Base-by-base conservation (phyloP, 2,888 invertebrate species). In the Polyploca ridens region DNA sequence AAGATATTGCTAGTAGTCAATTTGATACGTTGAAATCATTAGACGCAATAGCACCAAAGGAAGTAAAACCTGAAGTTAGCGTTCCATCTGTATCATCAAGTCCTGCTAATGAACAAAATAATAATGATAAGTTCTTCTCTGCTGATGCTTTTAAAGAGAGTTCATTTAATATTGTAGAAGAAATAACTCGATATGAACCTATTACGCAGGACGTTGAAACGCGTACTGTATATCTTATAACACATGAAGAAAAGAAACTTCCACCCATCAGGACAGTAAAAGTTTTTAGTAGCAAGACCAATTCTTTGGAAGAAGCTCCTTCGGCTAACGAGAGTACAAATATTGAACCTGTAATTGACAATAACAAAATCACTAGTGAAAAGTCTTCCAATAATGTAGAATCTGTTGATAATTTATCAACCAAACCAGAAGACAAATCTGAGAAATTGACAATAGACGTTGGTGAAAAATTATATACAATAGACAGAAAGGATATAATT, bases 191-290 rank as follows among this genome's bases (percentile, higher is more conserved):
- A 7, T 87, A 85, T 66, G 83, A 86, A 73, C 87, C 89, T 62
- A 79, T 86, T 8, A 72, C 77, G 33, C 82, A 84, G 68, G 85
- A 90, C 65, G 67, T 81, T 46, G 89, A 91, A 79, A 94, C 94
- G 19, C 89, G 88, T 65, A 94, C 90, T 63, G 95, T 96, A 74
- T 95, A 96, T 66, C 87, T 97, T 58, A 96, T 97, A 71, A 96
- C 96, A 6, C 96, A 97, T 68, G 96, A 97, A 87, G 96, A 96
- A 88, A 95, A 96, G 73, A 95, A 95, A 87, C 89, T 96, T 79
- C 95, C 95, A 68, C 96, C 96, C 13, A 95, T 96, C 59, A 93
- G 93, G 69, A 93, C 93, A 33, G 90, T 93, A 0, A 94, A 93
- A 85, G 84, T 93, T 33, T 96, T 89, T 91, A 95, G 86, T 79